Base-by-base conservation (phyloP, 2,888 invertebrate species). In the Emesis furor region DNA sequence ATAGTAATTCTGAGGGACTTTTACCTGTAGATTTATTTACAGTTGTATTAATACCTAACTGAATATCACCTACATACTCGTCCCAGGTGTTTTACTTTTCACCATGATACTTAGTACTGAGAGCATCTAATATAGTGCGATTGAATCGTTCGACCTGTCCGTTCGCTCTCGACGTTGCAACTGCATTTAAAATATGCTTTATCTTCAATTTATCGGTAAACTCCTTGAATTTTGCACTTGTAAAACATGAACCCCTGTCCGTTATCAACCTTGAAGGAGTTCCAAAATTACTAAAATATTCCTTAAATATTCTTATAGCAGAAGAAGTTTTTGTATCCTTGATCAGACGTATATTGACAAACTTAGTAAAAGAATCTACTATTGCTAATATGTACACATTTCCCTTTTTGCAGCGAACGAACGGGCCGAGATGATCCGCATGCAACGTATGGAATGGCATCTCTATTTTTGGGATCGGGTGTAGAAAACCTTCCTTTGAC, bases 31-130 rank as follows among this genome's bases (percentile, higher is more conserved):
- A 74, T 69, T 83, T 84, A 65, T 84, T 76, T 4, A 51, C 32
- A 1, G 84, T 84, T 12, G 77, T 75, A 68, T 83, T 86, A 3
- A 82, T 10, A n/a, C 80, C 85, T 51, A 76, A 46, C 73, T 86
- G 85, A 67, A 88, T 78, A 12, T 86, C 82, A 3, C 39, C 51
- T 24, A 79, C n/a, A 12, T 78, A 51, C 17, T 79, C 59, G 30
- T 84, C 82, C 85, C 86, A 85, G 4, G 2, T 32, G 32, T 72
- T 76, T 30, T 76, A 73, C 3, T 59, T 59, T 8, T 62, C 30
- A 30, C 30, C 62, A 24, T 62, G 62, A 10, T 30, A 62, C 10
- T 62, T 62, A 30, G 62, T 62, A 24, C 30, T 62, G 5, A 62
- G 24, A 24, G 62, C 62, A 30, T 62, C 62, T 30, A 62, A 62